Conservation (phyloP, 2,888 invertebrate genomes). For the Macroteleia sp. region DNA sequence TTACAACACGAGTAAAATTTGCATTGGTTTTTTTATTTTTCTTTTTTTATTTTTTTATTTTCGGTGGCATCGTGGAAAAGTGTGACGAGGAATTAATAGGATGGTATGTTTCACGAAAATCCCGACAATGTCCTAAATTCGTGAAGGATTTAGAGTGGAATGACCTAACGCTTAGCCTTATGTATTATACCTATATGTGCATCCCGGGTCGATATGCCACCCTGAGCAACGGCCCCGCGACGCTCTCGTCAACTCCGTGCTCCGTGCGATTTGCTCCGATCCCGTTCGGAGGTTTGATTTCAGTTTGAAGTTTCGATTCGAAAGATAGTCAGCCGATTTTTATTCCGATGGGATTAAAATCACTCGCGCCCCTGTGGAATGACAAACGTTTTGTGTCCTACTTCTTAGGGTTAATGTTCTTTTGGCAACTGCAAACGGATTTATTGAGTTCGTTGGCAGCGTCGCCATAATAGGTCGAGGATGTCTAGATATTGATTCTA, state of each 20-base stretch:
- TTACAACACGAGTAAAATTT: slow-evolving; percentile 2
- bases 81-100: slow-evolving; percentile 42
- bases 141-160: slow-evolving; percentile 55
- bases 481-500: no score
- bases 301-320: no score
- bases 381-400: not conserved
- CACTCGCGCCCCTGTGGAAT: not conserved
- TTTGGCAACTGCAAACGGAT: slow-evolving; percentile 14
- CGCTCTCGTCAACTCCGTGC: slow-evolving; percentile 28
- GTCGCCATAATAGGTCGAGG: no score
- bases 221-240: no score
- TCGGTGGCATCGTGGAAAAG: slow-evolving; percentile 7
- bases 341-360: slow-evolving; percentile 9
- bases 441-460: slow-evolving; percentile 15
- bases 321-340: not conserved
- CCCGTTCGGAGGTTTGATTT: no score
- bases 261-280: no score
- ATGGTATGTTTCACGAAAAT: slow-evolving; percentile 43
- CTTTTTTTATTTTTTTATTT: no score
- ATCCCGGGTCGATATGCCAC: slow-evolving; percentile 54
- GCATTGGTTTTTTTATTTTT: no score
- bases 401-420: slow-evolving; percentile 4
- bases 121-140: slow-evolving; percentile 56
- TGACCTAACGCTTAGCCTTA: slow-evolving; percentile 48
- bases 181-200: slow-evolving; percentile 49